phyloP scores from a whole-genome alignment of 2,113 vertebrate genomes.

The Vulpes vulpes region DNA sequence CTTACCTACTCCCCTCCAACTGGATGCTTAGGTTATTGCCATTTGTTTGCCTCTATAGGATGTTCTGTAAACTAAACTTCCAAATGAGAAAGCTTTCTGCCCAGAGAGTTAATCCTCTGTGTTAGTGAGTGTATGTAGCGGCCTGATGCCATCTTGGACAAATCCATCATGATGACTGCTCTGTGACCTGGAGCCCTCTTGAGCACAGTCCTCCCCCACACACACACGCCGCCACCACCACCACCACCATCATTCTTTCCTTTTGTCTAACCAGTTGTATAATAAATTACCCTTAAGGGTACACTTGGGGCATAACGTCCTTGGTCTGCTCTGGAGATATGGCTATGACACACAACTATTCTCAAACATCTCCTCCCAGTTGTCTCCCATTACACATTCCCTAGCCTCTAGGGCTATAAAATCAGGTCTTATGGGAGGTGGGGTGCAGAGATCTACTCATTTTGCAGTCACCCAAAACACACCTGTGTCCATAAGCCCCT shows the following conservation, averaged over 20 bases:
- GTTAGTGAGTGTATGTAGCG: not conserved
- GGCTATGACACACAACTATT: not conserved
- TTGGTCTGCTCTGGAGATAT: not conserved
- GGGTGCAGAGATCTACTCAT: not conserved
- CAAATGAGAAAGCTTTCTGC: not conserved
- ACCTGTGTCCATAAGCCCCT: not conserved
- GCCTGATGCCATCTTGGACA: not conserved
- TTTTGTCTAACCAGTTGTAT: not conserved
- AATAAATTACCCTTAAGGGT: not conserved
- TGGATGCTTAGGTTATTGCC: not conserved
- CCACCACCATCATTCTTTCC: not conserved
- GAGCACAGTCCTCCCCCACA: not conserved
- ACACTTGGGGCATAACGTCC: not conserved
- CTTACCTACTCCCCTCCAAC: not conserved
- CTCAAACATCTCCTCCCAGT: not conserved
- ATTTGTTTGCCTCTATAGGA: not conserved
- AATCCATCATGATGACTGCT: not conserved
- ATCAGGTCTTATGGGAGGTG: not conserved
- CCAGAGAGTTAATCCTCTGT: not conserved
- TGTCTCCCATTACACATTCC: not conserved
- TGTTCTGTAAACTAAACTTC: not conserved
- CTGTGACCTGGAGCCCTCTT: not conserved
- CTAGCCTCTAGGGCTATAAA: not conserved
- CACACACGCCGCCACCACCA: not conserved
- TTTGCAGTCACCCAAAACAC: not conserved